phyloP scores from a whole-genome alignment of 1,140 invertebrate genomes.

The Camponotus floridanus region DNA sequence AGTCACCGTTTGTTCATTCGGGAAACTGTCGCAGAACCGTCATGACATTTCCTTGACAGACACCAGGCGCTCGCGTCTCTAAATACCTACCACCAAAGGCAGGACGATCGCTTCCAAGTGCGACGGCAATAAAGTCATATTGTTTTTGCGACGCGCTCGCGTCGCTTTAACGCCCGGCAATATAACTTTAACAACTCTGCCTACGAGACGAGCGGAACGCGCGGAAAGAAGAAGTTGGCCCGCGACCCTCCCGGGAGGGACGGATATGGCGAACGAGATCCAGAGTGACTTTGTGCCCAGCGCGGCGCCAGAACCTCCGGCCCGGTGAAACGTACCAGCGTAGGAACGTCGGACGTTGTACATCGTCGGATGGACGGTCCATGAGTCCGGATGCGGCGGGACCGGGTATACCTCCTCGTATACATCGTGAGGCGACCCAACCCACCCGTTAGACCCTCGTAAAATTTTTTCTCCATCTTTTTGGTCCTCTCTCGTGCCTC shows the following conservation, averaged over 20 bases:
- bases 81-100: slow-evolving; percentile 60
- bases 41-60: slow-evolving; percentile 67
- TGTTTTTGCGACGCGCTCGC: slow-evolving; percentile 82
- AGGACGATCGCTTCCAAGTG: neutral
- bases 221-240: slow-evolving; percentile 31
- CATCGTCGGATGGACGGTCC: slow-evolving; percentile 71
- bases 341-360: slow-evolving; percentile 74
- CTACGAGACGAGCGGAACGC: slow-evolving; percentile 8
- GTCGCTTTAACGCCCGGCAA: slow-evolving; percentile 80
- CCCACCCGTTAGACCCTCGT: slow-evolving; percentile 80
- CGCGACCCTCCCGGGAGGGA: neutral
- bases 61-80: slow-evolving; percentile 40
- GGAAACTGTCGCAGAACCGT: slow-evolving; percentile 57
- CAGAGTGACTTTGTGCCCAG: slow-evolving; percentile 75
- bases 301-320: slow-evolving; percentile 78
- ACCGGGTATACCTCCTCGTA: slow-evolving; percentile 72
- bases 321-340: slow-evolving; percentile 51
- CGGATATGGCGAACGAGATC: slow-evolving; percentile 40
- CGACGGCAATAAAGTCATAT: slow-evolving; percentile 82
- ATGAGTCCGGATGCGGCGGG: slow-evolving; percentile 74
- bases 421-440: slow-evolving; percentile 69
- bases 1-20: neutral
- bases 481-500: slow-evolving; percentile 67
- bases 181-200: slow-evolving; percentile 84
- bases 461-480: slow-evolving; percentile 79